Conservation (phyloP, 2,797 vertebrate species). For the Vireo griseus region DNA sequence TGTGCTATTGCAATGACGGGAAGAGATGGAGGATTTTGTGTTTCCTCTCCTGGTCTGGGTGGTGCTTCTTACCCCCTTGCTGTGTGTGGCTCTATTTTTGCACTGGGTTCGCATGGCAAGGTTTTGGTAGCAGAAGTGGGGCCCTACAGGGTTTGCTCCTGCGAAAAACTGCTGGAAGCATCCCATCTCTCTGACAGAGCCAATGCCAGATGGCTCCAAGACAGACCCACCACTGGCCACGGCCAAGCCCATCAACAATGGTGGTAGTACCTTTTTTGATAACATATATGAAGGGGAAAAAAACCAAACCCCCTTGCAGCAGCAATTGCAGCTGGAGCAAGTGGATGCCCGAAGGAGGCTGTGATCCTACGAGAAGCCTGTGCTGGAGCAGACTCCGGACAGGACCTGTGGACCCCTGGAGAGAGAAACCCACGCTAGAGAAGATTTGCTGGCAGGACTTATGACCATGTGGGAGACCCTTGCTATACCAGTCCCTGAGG, state of each 20-base stretch:
- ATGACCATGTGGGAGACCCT: not conserved
- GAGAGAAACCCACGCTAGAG: not conserved
- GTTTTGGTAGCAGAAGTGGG: not conserved
- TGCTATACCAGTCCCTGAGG: not conserved
- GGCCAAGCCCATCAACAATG: not conserved
- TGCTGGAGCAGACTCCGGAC: not conserved
- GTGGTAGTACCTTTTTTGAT: not conserved
- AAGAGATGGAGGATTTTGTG: not conserved
- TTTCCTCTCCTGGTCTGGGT: not conserved
- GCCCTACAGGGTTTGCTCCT: not conserved
- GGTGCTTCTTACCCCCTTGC: not conserved
- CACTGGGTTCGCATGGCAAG: not conserved
- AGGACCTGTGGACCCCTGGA: not conserved
- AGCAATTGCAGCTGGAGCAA: not conserved
- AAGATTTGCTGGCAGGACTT: not conserved
- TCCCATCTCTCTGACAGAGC: not conserved
- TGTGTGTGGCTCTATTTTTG: not conserved
- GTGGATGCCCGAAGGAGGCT: fast-evolving
- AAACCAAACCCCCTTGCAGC: not conserved
- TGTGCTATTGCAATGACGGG: not conserved
- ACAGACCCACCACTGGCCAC: not conserved
- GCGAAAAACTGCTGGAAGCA: not conserved
- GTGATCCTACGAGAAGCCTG: not conserved
- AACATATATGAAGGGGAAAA: not conserved
- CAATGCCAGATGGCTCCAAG: not conserved